phyloP scores from a whole-genome alignment of 2,888 invertebrate genomes.

The Augiades crinisus region DNA sequence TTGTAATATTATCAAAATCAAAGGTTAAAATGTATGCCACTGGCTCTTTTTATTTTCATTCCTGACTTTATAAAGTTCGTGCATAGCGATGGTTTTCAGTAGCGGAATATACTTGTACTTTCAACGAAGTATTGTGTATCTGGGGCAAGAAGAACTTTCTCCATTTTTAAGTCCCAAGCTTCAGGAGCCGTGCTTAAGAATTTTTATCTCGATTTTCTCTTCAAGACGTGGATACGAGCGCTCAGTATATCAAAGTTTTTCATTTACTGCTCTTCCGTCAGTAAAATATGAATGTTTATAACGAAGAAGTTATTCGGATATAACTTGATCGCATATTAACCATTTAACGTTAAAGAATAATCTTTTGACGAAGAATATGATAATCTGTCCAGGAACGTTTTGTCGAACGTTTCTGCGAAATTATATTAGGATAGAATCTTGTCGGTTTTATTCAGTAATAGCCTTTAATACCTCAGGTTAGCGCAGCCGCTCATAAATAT shows the following conservation, averaged over 20 bases:
- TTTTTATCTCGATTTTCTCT: slow-evolving; percentile 1
- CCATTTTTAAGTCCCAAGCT: neutral
- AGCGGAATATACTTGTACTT: too few relatives aligned
- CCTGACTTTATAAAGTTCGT: too few relatives aligned
- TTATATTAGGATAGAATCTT: slow-evolving; percentile 15
- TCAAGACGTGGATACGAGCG: too few relatives aligned
- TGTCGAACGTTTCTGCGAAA: neutral
- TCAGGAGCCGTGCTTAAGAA: neutral
- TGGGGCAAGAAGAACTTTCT: neutral
- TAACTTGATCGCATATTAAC: neutral
- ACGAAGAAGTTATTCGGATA: too few relatives aligned
- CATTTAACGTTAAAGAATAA: neutral
- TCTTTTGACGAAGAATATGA: neutral
- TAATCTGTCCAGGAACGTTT: neutral
- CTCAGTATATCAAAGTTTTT: too few relatives aligned
- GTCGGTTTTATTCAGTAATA: slow-evolving; percentile 27
- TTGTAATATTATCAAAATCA: too few relatives aligned
- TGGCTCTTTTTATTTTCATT: too few relatives aligned
- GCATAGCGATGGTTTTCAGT: too few relatives aligned
- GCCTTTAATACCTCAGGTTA: slow-evolving; percentile 34
- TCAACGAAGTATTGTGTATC: neutral
- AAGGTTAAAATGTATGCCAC: too few relatives aligned
- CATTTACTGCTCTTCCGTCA: too few relatives aligned
- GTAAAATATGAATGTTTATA: too few relatives aligned
- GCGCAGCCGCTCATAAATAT: slow-evolving; percentile 47